Evolutionary conservation across 2,888 invertebrate genomes (phyloP).

Genomic region (Caenorhabditis afra): DNA sequence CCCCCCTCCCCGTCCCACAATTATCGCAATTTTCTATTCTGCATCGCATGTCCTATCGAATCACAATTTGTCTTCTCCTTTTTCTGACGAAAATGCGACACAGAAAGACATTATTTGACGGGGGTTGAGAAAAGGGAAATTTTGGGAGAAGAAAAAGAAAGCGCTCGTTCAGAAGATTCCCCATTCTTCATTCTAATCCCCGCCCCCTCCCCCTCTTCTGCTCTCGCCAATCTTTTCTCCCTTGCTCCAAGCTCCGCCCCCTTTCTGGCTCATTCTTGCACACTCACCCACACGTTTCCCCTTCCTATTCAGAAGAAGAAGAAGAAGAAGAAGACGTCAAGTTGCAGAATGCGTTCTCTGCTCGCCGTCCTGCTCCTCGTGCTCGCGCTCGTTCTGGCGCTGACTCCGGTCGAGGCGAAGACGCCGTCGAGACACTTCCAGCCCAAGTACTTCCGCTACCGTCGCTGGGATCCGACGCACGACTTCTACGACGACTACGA

Average conservation of each 20-base stretch:
- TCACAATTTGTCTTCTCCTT: not conserved
- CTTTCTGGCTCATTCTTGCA: slow-evolving; percentile 7
- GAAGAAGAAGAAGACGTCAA: too few relatives aligned
- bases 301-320: slow-evolving; percentile 5
- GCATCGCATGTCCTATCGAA: not conserved
- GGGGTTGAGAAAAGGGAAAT: too few relatives aligned
- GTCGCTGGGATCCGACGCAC: slow-evolving; percentile 62
- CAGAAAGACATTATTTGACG: too few relatives aligned
- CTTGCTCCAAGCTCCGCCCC: slow-evolving; percentile 21
- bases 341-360: slow-evolving; percentile 43
- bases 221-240: slow-evolving; percentile 38
- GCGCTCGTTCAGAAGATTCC: too few relatives aligned
- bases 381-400: slow-evolving; percentile 22
- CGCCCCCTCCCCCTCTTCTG: slow-evolving; percentile 2
- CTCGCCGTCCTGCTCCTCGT: slow-evolving; percentile 32
- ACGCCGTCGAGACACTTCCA: slow-evolving; percentile 36
- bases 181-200: slow-evolving; percentile 38
- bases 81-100: not conserved
- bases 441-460: slow-evolving; percentile 58
- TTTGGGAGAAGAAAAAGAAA: slow-evolving; percentile 17
- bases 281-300: slow-evolving; percentile 5
- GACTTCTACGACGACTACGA: slow-evolving; percentile 62
- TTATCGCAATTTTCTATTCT: slow-evolving; percentile 36
- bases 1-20: slow-evolving; percentile 21
- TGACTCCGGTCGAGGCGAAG: slow-evolving; percentile 21